Evolutionary conservation across 2,113 vertebrate species (phyloP).

Genomic region (Lamprologus callipterus): DNA sequence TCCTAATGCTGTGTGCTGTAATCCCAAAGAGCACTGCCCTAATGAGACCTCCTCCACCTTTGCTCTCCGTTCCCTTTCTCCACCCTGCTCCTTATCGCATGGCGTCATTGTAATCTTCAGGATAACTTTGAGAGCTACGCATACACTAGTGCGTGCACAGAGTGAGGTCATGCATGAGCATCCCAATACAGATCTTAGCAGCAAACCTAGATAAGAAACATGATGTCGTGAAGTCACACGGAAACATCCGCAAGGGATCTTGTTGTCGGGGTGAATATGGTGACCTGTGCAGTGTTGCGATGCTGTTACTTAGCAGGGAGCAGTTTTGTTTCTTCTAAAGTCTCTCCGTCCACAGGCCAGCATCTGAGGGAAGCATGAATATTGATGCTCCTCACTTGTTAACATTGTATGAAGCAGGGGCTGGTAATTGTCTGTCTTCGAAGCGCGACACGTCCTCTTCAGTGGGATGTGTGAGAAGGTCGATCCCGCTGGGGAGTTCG

Average conservation of each 20-base stretch:
- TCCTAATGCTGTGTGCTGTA: slow-evolving; percentile 31
- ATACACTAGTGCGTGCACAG: background rate
- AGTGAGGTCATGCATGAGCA: background rate
- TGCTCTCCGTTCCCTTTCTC: background rate
- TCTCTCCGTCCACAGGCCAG: background rate
- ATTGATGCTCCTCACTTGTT: slow-evolving; percentile 43
- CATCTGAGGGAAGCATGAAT: slow-evolving; percentile 29
- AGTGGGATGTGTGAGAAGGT: slow-evolving; percentile 42
- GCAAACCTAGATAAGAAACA: background rate
- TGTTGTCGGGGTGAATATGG: background rate
- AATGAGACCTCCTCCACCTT: background rate
- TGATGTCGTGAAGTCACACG: background rate
- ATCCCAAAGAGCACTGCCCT: slow-evolving; percentile 17
- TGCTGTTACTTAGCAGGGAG: background rate
- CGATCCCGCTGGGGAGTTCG: slow-evolving; percentile 18
- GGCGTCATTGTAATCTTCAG: slow-evolving; percentile 25
- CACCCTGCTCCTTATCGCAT: background rate
- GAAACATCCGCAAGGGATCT: background rate
- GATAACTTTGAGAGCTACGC: background rate
- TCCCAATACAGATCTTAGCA: background rate
- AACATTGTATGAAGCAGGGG: slow-evolving; percentile 38
- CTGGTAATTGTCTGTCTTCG: slow-evolving; percentile 35
- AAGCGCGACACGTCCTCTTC: slow-evolving; percentile 7
- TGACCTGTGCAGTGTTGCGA: background rate
- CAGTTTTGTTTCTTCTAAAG: background rate